Evolutionary conservation across 2,797 vertebrate genomes (phyloP), one percentile per base, ranked within the genome.

Genomic region (Phylloscopus collybita): DNA sequence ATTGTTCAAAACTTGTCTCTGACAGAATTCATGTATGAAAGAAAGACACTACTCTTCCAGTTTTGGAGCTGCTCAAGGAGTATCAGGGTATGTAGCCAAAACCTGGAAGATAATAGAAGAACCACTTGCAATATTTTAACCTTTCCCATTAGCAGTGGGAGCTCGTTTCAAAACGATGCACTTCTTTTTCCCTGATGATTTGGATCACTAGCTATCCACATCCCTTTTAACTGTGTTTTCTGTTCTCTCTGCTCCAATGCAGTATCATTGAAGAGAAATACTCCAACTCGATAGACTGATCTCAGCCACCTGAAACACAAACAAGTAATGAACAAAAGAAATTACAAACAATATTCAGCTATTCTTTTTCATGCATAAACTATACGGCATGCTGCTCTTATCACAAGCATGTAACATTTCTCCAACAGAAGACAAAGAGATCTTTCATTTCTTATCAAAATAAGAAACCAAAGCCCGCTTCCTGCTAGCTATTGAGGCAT

Each of bases 391-490:
- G 6, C 12, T 59, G 10, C 22, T 60, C 62, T 50, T 64, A 66
- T 18, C 20, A 60, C 30, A 51, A 40, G 6, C 36, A 34, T 0
- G 3, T 21, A 26, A 9, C 19, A 17, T 25, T n/a, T 26, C 45
- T 26, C 27, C 49, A 40, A 17, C 11, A 21, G 5, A 70, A 59
- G 11, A 53, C 11, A 45, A 30, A 21, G 32, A 57, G 21, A 25
- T 36, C 71, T 57, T 66, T 26, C 1, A 50, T 40, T 70, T 61
- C 57, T 54, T n/a, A 11, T 10, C 1, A 32, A 25, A 34, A 16
- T 27, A 61, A 29, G 4, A 44, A 54, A 14, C 11, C 27, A 16
- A 44, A 15, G 1, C 19, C 15, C 0, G 0, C 45, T 51, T 18
- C 19, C 36, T 5, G 20, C 9, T 6, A 70, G 11, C 34, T 23